Evolutionary conservation across 2,113 vertebrate species (phyloP), one percentile per base, ranked within the genome.

Genomic region (Oreochromis tanganicae): DNA sequence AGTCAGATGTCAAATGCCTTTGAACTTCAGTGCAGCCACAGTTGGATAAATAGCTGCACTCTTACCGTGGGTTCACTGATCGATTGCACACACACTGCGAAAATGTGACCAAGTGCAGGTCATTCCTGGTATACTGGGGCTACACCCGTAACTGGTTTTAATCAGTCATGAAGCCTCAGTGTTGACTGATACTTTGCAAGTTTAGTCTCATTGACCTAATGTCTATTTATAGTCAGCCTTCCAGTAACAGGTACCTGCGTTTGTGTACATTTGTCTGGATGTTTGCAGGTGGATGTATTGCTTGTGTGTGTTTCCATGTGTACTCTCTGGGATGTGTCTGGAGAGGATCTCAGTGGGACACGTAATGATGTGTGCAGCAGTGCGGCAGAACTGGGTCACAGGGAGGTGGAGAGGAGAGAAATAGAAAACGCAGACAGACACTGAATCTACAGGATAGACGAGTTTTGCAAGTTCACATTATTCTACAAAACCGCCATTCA

Each of bases 301-400:
- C 27, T 13, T 68, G 32, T 85, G 81, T 78, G 81, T 55, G 84
- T 82, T 27, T 86, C 71, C 63, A 54, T 75, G 81, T 61, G 89
- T 90, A 82, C 85, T 66, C 52, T 80, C 78, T 79, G 85, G 52
- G 89, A 91, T 48, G 91, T 94, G 91, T 93, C 89, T 81, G 90
- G 86, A 88, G 83, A 88, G 79, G 75, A 85, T 89, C 91, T 92
- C 93, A 90, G 93, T 91, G 91, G 88, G 91, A 93, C 87, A 88
- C 13, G 80, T 81, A 85, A 91, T 94, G 91, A 95, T 94, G 92
- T 92, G 93, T 94, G 90, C 91, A 95, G 83, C 85, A 79, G 91
- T 81, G 92, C 68, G 32, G 93, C 87, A 94, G 90, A 96, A 95
- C 87, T 95, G 90, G 95, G 95, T 95, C 95, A 95, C 81, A 73